Evolutionary conservation across 1,140 invertebrate species (phyloP).

Genomic region (Chymomyza costata): DNA sequence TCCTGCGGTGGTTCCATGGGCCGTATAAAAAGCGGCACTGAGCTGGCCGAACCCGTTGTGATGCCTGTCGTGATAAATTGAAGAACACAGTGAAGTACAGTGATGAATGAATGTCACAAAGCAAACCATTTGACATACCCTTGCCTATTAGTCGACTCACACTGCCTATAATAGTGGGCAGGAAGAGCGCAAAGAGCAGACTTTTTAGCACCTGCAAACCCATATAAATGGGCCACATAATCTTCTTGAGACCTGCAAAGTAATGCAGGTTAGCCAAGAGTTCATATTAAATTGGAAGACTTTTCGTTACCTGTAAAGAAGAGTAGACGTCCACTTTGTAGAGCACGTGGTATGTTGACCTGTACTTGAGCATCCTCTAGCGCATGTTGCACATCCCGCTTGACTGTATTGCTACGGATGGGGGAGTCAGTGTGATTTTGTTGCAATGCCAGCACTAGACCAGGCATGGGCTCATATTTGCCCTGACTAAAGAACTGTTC

Average conservation of each 20-base stretch:
- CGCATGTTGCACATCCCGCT: background rate
- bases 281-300: no score
- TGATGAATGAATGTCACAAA: background rate
- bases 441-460: slow-evolving; percentile 56
- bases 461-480: slow-evolving; percentile 60
- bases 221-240: slow-evolving; percentile 85
- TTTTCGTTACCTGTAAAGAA: slow-evolving; percentile 78
- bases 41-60: slow-evolving; percentile 53
- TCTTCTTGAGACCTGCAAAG: slow-evolving; percentile 82
- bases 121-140: slow-evolving; percentile 79
- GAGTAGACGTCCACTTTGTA: slow-evolving; percentile 78
- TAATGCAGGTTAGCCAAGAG: no score
- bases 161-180: slow-evolving; percentile 87
- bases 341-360: slow-evolving; percentile 53
- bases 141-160: slow-evolving; percentile 88
- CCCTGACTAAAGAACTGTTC: slow-evolving; percentile 62
- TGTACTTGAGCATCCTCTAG: slow-evolving; percentile 51
- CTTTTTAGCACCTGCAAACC: slow-evolving; percentile 88
- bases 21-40: slow-evolving; percentile 59
- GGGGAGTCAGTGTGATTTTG: slow-evolving; percentile 37
- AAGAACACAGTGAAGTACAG: background rate
- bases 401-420: slow-evolving; percentile 9
- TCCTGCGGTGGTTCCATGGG: slow-evolving; percentile 76
- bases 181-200: slow-evolving; percentile 85
- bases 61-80: slow-evolving; percentile 37